Base-by-base conservation (phyloP, 2,888 invertebrate genomes). In the Hoplodrina blanda region DNA sequence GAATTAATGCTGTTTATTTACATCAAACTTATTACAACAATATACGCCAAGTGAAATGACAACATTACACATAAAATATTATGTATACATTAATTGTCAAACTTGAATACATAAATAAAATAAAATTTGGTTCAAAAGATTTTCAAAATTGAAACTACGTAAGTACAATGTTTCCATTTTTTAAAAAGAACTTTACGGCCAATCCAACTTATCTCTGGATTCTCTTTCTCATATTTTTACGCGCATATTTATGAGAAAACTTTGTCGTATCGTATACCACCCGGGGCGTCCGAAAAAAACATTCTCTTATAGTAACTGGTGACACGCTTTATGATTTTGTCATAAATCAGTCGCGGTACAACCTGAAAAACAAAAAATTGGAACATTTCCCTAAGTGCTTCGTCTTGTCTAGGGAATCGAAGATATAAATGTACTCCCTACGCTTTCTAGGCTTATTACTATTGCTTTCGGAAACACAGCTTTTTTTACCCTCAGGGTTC, bases 211-310 rank as follows among this genome's bases (percentile, higher is more conserved):
- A 61, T 17, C 3, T 3, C 57, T 15, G 10, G n/a, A 41, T 59
- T 55, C 13, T 41, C 41, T 41, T 41, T 41, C 41, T 13, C 20
- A 25, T n/a, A 75, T 67, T 77, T 69, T 57, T 54, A 13, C 33
- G 4, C 56, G 17, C 5, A 74, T 62, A 69, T 76, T 77, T 80
- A 80, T 65, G 59, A 17, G 62, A 55, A 76, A 80, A 78, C 52
- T 64, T 78, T 65, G 6, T 30, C 41, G 46, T 63, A 55, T 30
- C 30, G 46, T 63, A 55, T 41, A 50, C 17, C 62, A 30, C 64
- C 49, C 19, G 59, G 37, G 55, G 65, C 44, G 70, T 56, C 41
- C 19, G 19, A 49, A 70, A 55, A 33, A 65, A 76, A 65, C 50
- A 75, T 69, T 77, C 33, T 55, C 44, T 44, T 33, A 53, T 69